phyloP scores from a whole-genome alignment of 2,888 invertebrate species.

The Drosophila subsilvestris region DNA sequence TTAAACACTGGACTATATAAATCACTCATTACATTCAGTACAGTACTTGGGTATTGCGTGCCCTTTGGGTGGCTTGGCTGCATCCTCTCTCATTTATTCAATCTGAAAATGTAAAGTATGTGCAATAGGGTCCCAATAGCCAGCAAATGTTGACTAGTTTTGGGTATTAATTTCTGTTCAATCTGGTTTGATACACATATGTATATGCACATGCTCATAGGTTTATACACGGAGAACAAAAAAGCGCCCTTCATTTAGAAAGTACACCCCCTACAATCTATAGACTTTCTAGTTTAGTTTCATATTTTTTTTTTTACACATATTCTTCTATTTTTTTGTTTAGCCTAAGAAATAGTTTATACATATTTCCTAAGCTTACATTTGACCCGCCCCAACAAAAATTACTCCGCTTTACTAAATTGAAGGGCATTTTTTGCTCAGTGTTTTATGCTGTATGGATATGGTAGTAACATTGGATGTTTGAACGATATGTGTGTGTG shows the following conservation, averaged over 20 bases:
- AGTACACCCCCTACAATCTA: not conserved
- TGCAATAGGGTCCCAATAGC: not conserved
- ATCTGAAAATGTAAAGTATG: too few relatives aligned
- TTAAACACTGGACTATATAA: too few relatives aligned
- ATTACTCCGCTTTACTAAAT: not conserved
- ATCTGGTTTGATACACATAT: not conserved
- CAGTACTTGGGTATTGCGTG: not conserved
- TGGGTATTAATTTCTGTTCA: not conserved
- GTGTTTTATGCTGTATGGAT: not conserved
- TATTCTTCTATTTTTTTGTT: not conserved
- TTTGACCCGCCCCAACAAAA: not conserved
- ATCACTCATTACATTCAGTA: too few relatives aligned
- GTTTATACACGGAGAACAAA: not conserved
- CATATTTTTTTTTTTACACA: not conserved
- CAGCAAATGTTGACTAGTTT: constrained; percentile 1
- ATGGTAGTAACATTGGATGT: not conserved
- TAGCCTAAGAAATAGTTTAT: too few relatives aligned
- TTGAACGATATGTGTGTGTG: not conserved
- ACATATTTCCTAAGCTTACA: too few relatives aligned
- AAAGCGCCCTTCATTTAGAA: not conserved
- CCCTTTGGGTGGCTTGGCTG: not conserved
- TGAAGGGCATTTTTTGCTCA: not conserved
- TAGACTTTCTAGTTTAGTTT: not conserved
- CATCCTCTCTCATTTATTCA: too few relatives aligned
- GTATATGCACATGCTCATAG: not conserved